Percentiles rank a stretch among this genome's conserved stretches.
phyloP scores from a whole-genome alignment of 2,888 invertebrate genomes.

The Plemyria rubiginata region DNA sequence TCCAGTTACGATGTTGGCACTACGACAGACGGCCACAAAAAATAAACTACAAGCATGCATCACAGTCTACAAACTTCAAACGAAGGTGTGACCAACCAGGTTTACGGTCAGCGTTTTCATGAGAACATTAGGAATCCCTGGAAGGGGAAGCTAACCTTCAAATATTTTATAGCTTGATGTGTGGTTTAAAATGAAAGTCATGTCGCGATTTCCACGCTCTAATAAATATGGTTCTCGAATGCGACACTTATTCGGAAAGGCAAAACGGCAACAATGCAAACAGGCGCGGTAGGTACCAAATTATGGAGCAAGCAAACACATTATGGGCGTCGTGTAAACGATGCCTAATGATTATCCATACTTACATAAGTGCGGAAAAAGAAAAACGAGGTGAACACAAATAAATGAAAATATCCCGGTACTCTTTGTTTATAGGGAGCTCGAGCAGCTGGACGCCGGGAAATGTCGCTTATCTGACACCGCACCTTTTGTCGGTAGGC shows the following conservation, averaged over 20 bases:
- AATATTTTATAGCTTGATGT: conserved; percentile 59
- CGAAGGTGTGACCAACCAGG: neutral
- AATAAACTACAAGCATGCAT: conserved; percentile 18
- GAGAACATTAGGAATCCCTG: conserved; percentile 52
- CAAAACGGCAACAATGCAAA: conserved; percentile 82
- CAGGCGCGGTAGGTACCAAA: conserved; percentile 80
- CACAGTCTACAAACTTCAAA: conserved; percentile 13
- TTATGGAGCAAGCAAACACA: conserved; percentile 81
- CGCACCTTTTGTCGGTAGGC: conserved; percentile 82
- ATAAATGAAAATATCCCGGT: conserved; percentile 77
- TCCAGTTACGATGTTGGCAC: conserved; percentile 58
- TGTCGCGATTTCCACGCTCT: conserved; percentile 77
- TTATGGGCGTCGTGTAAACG: conserved; percentile 77
- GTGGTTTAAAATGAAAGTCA: conserved; percentile 78
- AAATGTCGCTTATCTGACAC: conserved; percentile 80
- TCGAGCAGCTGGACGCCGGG: conserved; percentile 75
- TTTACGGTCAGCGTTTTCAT: conserved; percentile 44
- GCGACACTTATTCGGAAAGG: conserved; percentile 82
- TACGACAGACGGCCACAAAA: conserved; percentile 49
- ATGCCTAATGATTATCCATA: conserved; percentile 78
- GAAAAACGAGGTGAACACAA: conserved; percentile 64
- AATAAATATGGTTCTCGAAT: conserved; percentile 81
- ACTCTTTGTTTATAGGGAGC: conserved; percentile 76
- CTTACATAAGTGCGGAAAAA: conserved; percentile 61
- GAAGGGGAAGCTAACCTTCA: conserved; percentile 60